phyloP scores from a whole-genome alignment of 2,888 invertebrate species.

The Trichogramma dendrolimi region DNA sequence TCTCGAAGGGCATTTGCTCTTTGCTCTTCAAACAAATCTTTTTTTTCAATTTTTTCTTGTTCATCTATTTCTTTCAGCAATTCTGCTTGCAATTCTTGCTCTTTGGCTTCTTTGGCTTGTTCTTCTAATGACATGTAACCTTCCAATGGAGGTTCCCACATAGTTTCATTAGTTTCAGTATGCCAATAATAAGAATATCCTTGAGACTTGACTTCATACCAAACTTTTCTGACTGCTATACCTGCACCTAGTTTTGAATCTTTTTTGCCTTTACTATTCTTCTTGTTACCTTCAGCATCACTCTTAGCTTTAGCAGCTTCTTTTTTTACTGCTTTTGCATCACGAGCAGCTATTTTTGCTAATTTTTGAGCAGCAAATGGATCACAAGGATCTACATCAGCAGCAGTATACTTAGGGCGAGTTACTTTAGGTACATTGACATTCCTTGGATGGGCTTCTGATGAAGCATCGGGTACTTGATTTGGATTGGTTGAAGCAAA shows the following conservation, averaged over 20 bases:
- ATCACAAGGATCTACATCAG: constrained; percentile 44
- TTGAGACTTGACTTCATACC: constrained; percentile 76
- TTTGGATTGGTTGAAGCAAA: constrained; percentile 30
- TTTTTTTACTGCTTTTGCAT: constrained; percentile 28
- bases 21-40: constrained; percentile 47
- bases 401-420: constrained; percentile 29
- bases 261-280: constrained; percentile 42
- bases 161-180: constrained; percentile 73
- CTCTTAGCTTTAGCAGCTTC: constrained; percentile 30
- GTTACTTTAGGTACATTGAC: constrained; percentile 10
- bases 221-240: constrained; percentile 53
- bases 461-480: constrained; percentile 32
- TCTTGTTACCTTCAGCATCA: constrained; percentile 26
- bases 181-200: constrained; percentile 85
- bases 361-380: constrained; percentile 31
- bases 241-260: constrained; percentile 29
- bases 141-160: constrained; percentile 71
- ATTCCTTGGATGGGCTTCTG: constrained; percentile 37
- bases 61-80: constrained; percentile 54
- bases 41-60: constrained; percentile 52
- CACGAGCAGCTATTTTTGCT: constrained; percentile 15
- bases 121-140: constrained; percentile 67
- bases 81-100: constrained; percentile 52
- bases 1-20: constrained; percentile 45
- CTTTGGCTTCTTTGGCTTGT: constrained; percentile 58